phyloP scores from a whole-genome alignment of 2,888 invertebrate genomes.

The Mythimna loreyi region DNA sequence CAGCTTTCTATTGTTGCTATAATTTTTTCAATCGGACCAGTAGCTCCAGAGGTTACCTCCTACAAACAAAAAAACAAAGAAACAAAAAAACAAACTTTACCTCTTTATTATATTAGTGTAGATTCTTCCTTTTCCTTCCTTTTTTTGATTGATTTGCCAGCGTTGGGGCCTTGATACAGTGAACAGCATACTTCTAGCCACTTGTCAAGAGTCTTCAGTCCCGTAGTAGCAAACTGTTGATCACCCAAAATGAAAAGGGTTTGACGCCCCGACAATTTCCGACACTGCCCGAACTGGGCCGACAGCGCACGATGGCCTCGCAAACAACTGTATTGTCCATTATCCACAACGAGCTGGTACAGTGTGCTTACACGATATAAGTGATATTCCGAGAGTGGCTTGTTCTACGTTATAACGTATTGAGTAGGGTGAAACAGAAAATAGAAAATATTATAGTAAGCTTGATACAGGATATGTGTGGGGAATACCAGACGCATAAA shows the following conservation, averaged over 20 bases:
- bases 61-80: no score
- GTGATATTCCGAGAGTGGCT: slow-evolving; percentile 3
- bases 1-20: no score
- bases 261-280: not conserved
- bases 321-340: slow-evolving; percentile 30
- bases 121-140: no score
- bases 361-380: slow-evolving; percentile 11
- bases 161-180: not conserved
- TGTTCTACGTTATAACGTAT: slow-evolving; percentile 1
- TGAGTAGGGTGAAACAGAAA: not conserved
- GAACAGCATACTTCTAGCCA: not conserved
- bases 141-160: not conserved
- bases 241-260: slow-evolving; percentile 5
- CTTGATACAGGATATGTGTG: not conserved
- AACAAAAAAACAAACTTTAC: no score
- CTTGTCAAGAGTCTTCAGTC: not conserved
- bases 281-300: not conserved
- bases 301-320: not conserved
- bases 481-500: not conserved
- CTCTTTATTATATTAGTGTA: no score
- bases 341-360: slow-evolving; percentile 3
- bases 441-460: not conserved
- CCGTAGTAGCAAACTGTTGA: slow-evolving; percentile 6
- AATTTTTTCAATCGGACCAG: no score
- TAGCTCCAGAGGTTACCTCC: no score